phyloP scores from a whole-genome alignment of 1,140 invertebrate species.

The Drosophila equinoxialis region DNA sequence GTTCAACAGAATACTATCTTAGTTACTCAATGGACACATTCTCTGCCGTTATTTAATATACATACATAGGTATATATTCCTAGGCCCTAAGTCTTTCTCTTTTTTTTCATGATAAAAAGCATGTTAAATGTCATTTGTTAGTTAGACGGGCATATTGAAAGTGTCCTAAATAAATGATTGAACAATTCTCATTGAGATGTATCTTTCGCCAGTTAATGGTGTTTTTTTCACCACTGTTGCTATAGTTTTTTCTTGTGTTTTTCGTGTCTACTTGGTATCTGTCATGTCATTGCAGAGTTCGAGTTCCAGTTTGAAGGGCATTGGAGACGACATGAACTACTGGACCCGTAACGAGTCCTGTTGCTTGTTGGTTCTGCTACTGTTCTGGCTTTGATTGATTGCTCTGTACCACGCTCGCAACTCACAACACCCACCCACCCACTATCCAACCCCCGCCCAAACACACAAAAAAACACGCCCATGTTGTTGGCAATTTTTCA shows the following conservation, averaged over 20 bases:
- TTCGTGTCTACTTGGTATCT: conserved; percentile 8
- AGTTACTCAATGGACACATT: no score
- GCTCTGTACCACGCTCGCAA: conserved; percentile 8
- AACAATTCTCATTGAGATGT: not conserved
- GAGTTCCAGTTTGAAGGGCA: conserved; percentile 14
- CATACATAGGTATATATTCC: no score
- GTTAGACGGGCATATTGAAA: no score
- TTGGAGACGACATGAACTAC: conserved; percentile 4
- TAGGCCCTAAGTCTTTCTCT: no score
- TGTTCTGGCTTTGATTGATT: conserved; percentile 20
- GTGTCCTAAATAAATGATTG: not conserved
- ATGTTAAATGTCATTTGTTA: no score
- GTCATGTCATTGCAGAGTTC: conserved; percentile 4
- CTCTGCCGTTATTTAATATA: no score
- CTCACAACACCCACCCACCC: not conserved
- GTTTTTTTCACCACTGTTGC: not conserved
- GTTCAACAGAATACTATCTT: no score
- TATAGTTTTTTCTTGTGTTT: not conserved
- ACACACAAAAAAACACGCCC: not conserved
- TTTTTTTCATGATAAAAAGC: no score
- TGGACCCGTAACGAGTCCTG: conserved; percentile 10
- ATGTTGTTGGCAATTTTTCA: conserved; percentile 10
- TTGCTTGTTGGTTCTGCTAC: conserved; percentile 1
- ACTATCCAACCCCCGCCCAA: not conserved
- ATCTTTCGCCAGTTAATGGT: not conserved